phyloP scores from a whole-genome alignment of 2,797 vertebrate genomes.

The Hafferia zeledoni region DNA sequence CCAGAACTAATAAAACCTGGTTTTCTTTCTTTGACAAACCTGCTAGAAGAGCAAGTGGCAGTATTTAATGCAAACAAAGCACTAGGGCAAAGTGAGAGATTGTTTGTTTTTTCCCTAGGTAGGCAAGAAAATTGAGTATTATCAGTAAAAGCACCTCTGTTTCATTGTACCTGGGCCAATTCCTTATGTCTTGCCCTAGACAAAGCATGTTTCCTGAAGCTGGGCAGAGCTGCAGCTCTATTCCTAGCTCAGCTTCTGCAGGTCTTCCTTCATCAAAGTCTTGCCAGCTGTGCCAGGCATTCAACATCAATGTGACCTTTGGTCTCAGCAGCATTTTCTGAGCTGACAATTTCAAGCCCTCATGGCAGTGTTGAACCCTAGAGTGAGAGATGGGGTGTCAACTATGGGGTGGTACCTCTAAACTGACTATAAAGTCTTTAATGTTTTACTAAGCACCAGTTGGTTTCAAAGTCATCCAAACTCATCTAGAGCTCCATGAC shows the following conservation, averaged over 20 bases:
- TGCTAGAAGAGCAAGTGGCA: not conserved
- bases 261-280: not conserved
- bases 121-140: conserved; percentile 28
- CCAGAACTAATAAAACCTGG: conserved; percentile 44
- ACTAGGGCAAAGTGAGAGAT: conserved; percentile 5
- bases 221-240: not conserved
- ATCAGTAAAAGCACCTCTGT: not conserved
- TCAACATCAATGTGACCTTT: not conserved
- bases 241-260: not conserved
- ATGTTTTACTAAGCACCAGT: conserved; percentile 4
- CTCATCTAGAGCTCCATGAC: not conserved
- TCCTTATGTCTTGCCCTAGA: not conserved
- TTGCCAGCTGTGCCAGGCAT: not conserved
- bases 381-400: not conserved
- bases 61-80: conserved; percentile 43
- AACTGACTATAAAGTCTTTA: not conserved
- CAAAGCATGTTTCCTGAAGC: not conserved
- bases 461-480: not conserved
- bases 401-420: not conserved
- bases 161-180: not conserved
- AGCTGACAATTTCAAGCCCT: not conserved
- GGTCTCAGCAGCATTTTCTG: not conserved
- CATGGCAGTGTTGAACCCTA: not conserved
- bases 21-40: conserved; percentile 44
- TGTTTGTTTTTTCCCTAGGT: not conserved